These are phyloP conservation scores for Gallirallus australis DNA, from an alignment of 2,797 vertebrate species.

Conservation along the genomic window DNA sequence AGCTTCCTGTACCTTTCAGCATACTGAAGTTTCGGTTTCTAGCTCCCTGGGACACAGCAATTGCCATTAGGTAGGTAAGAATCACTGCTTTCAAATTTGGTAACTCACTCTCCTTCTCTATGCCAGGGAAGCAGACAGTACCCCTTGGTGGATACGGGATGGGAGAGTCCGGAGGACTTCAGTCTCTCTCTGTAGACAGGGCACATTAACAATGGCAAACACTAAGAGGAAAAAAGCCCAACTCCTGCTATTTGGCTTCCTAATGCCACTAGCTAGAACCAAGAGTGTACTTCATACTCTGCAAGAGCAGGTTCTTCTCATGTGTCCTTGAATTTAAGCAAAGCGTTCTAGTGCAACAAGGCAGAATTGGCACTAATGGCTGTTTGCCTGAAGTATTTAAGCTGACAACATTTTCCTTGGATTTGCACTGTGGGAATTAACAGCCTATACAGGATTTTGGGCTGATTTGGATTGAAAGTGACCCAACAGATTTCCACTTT, in stretches of 20 bases:
- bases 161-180: background rate
- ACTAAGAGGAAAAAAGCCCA: background rate
- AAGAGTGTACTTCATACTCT: background rate
- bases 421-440: background rate
- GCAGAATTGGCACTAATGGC: background rate
- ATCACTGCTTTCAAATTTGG: background rate
- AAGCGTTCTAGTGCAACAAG: background rate
- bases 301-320: background rate
- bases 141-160: background rate
- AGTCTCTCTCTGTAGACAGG: background rate
- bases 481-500: background rate
- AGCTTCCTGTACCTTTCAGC: background rate
- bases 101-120: background rate
- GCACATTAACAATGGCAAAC: background rate
- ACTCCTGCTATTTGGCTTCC: background rate
- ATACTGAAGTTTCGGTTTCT: background rate
- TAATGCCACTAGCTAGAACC: background rate
- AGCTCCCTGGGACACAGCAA: background rate
- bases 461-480: background rate
- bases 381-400: background rate
- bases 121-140: background rate
- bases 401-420: background rate
- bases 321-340: accelerated
- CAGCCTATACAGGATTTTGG: background rate
- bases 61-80: background rate